Percentiles rank a stretch among this genome's conserved stretches.
phyloP scores from a whole-genome alignment of 2,113 vertebrate species.

The Bambusicola thoracicus region DNA sequence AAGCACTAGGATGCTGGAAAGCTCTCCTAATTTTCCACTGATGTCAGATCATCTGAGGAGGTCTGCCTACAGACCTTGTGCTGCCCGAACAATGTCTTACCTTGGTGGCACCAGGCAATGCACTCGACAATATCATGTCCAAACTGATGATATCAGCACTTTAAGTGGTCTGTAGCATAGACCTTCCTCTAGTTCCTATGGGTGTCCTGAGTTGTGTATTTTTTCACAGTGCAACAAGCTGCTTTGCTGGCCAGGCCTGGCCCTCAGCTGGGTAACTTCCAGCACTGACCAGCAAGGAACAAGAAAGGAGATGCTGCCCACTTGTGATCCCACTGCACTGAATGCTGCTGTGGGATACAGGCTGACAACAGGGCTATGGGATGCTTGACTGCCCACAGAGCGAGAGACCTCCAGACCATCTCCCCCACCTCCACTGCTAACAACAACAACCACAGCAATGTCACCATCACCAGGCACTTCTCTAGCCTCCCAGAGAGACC shows the following conservation, averaged over 20 bases:
- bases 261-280: neutral
- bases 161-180: neutral
- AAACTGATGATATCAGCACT: neutral
- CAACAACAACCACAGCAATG: neutral
- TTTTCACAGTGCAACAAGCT: neutral
- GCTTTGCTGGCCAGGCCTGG: neutral
- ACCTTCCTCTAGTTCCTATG: neutral
- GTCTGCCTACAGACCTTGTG: neutral
- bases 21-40: neutral
- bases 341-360: neutral
- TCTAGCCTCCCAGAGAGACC: neutral
- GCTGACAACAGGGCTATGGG: too few species aligned
- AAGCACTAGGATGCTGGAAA: neutral
- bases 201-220: neutral
- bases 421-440: neutral
- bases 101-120: neutral
- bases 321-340: too few species aligned
- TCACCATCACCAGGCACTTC: neutral
- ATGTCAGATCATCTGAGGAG: neutral
- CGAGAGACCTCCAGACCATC: neutral
- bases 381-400: neutral
- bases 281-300: neutral
- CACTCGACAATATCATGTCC: neutral
- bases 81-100: neutral
- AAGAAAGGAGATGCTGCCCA: neutral